Base-by-base conservation (phyloP, 2,797 vertebrate species). In the Carcharodon carcharias region DNA sequence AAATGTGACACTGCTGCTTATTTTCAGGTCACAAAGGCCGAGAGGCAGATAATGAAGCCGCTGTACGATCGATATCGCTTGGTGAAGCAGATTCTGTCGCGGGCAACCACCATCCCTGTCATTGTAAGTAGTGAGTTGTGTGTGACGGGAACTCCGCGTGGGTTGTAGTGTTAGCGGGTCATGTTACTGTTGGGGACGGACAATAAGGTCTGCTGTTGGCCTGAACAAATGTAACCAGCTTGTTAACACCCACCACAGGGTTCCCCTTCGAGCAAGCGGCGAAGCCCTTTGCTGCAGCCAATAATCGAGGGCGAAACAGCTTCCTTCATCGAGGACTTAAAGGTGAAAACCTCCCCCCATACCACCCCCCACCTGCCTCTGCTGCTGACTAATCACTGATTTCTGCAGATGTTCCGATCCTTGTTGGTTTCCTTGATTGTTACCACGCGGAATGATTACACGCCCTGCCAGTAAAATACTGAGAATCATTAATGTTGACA, bases 291-390 rank as follows among this genome's bases (percentile, higher is more conserved):
- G 98, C 99, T 99, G 98, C 99, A 99, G 98, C 99, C 99, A 97
- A 99, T 99, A 98, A 99, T 99, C 97, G 99, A 99, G 98, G 99
- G 99, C 35, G 99, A 99, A 98, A 99, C 99, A 93, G 98, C 99
- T 96, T 99, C 99, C 97, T 99, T 99, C 99, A 99, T 99, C 98
- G 99, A 99, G 97, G 99, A 99, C 97, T 98, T 98, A 98, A 99
- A 99, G 99, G 99, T 99, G 98, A 99, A 98, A 98, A 98, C 97
- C 97, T 97, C 98, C 97, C 96, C 67, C 16, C 65, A 3, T 96
- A 96, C 96, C 96, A 95, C 96, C 97, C 89, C 26, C 87, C 96
- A 65, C 77, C 14, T 31, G 96, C 77, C 95, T 71, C 16, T 96
- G 97, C 96, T 96, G 96, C 96, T 97, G 96, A 96, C 96, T 63